These are phyloP conservation scores for Leptothorax acervorum DNA, from an alignment of 2,888 invertebrate species.

Conservation along the genomic window DNA sequence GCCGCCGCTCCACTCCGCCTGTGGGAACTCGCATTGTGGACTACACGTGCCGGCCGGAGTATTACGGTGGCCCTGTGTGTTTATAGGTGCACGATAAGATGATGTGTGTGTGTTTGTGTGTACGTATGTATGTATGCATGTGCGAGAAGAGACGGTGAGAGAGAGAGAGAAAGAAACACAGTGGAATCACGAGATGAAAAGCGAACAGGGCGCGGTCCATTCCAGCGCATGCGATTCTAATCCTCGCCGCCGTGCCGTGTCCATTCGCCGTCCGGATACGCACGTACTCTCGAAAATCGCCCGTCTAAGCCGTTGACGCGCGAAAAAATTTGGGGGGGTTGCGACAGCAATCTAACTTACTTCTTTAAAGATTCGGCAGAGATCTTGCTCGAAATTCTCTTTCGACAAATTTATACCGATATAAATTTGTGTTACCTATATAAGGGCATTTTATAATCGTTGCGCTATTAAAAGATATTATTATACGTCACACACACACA, in stretches of 20 bases:
- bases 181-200: constrained; percentile 72
- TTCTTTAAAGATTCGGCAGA: neutral
- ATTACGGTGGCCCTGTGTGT: constrained; percentile 83
- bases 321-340: constrained; percentile 51
- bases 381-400: neutral
- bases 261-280: constrained; percentile 72
- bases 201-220: constrained; percentile 83
- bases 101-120: constrained; percentile 21
- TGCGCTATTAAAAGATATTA: too few species aligned
- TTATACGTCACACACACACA: neutral
- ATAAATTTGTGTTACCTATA: neutral
- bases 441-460: neutral
- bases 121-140: constrained; percentile 5
- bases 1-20: constrained; percentile 73
- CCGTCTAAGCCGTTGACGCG: constrained; percentile 63
- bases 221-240: constrained; percentile 83
- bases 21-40: constrained; percentile 88
- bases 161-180: constrained; percentile 42
- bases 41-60: constrained; percentile 87
- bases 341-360: neutral
- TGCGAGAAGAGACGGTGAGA: constrained; percentile 54
- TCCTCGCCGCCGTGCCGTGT: constrained; percentile 68
- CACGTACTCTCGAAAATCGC: constrained; percentile 73
- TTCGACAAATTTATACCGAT: neutral
- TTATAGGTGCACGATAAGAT: constrained; percentile 60